Conservation (phyloP, 2,888 invertebrate species). For the Gymnocheta viridis region DNA sequence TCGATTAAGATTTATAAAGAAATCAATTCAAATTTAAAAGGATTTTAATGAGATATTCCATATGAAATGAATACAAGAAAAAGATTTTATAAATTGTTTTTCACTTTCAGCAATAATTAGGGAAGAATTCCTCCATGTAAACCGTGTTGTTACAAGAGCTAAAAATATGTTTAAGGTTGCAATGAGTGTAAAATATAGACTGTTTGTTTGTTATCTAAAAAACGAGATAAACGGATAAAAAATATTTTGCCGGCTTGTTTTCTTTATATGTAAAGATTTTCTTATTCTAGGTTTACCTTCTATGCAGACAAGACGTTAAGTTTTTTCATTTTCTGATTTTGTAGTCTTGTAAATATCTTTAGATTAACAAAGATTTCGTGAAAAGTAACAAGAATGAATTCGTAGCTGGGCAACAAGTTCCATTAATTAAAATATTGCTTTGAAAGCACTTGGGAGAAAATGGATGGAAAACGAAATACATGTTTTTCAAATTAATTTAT, state of each 20-base stretch:
- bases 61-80: background rate
- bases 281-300: slow-evolving; percentile 19
- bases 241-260: slow-evolving; percentile 65
- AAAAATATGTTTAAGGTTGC: background rate
- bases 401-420: slow-evolving; percentile 33
- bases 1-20: slow-evolving; percentile 49
- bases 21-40: slow-evolving; percentile 50
- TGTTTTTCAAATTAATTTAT: too few relatives aligned
- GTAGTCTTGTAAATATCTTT: slow-evolving; percentile 20
- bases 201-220: slow-evolving; percentile 31
- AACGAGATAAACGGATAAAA: slow-evolving; percentile 50
- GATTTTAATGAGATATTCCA: slow-evolving; percentile 58
- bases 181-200: slow-evolving; percentile 17
- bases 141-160: too few relatives aligned
- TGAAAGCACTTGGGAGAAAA: background rate
- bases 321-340: slow-evolving; percentile 20
- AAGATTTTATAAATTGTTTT: slow-evolving; percentile 31
- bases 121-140: background rate
- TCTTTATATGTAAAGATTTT: slow-evolving; percentile 42
- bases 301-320: slow-evolving; percentile 19
- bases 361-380: slow-evolving; percentile 41
- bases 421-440: slow-evolving; percentile 57
- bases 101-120: background rate
- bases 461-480: too few relatives aligned
- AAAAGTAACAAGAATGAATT: slow-evolving; percentile 37